Evolutionary conservation across 2,113 vertebrate species (phyloP).

Genomic region (Oplegnathus fasciatus): DNA sequence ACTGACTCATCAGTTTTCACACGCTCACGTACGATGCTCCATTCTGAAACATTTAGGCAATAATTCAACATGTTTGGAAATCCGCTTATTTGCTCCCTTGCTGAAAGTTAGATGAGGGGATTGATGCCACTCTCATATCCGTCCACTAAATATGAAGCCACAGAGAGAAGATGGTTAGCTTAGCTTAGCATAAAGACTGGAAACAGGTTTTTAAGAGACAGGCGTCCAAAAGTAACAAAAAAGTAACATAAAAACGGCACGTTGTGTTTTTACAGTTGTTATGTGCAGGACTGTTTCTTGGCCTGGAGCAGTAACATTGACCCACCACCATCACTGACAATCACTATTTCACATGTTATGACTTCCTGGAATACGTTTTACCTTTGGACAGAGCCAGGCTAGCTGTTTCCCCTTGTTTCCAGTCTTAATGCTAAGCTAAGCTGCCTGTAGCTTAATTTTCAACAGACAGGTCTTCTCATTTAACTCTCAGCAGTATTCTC

Average conservation of each 20-base stretch:
- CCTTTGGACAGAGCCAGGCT: neutral
- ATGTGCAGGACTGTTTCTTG: neutral
- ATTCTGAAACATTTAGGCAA: slow-evolving; percentile 3
- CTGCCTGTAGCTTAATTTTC: neutral
- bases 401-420: neutral
- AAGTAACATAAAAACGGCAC: neutral
- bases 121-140: neutral
- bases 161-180: neutral
- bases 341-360: neutral
- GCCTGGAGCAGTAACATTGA: neutral
- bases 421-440: neutral
- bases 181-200: neutral
- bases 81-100: too few relatives aligned
- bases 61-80: neutral
- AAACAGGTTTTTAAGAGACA: neutral
- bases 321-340: neutral
- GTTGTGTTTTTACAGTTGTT: neutral
- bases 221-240: neutral
- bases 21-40: neutral
- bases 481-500: neutral
- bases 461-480: too few relatives aligned
- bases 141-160: neutral
- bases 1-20: neutral
- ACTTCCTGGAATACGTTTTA: neutral
- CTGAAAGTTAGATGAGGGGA: neutral